Conservation (phyloP, 1,140 invertebrate genomes). For the Drosophila repletoides region DNA sequence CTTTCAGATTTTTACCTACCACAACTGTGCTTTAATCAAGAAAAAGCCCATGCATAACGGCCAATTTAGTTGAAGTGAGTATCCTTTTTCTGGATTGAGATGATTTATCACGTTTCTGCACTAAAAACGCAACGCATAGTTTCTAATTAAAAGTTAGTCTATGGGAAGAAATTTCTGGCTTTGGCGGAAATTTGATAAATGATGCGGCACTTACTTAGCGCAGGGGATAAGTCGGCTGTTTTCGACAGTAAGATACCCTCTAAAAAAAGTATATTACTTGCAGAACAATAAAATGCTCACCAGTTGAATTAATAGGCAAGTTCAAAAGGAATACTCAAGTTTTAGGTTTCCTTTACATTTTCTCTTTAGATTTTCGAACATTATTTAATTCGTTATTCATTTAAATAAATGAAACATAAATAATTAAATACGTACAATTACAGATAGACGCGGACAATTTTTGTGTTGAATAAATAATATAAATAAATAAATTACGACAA, state of each 20-base stretch:
- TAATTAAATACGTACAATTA: slow-evolving; percentile 5
- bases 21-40: too few relatives aligned
- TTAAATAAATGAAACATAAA: slow-evolving; percentile 53
- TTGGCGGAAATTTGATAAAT: slow-evolving; percentile 46
- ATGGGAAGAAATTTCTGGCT: background rate
- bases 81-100: too few relatives aligned
- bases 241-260: background rate
- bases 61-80: too few relatives aligned
- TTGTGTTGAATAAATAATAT: slow-evolving; percentile 45
- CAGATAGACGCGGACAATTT: slow-evolving; percentile 2
- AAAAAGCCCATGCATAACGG: too few relatives aligned
- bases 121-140: slow-evolving; percentile 44
- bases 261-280: too few relatives aligned
- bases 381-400: slow-evolving; percentile 40
- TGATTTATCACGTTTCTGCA: slow-evolving; percentile 33
- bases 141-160: slow-evolving; percentile 60
- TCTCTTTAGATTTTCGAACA: slow-evolving; percentile 18
- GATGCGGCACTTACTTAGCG: slow-evolving; percentile 42
- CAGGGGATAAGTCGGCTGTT: background rate
- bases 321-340: too few relatives aligned
- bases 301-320: too few relatives aligned
- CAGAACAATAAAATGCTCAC: too few relatives aligned
- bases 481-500: slow-evolving; percentile 48
- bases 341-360: background rate
- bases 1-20: too few relatives aligned